A percentile compares a stretch with the other conserved stretches of the same genome.
phyloP scores from a whole-genome alignment of 2,888 invertebrate species.

The Syrista parreyssii region DNA sequence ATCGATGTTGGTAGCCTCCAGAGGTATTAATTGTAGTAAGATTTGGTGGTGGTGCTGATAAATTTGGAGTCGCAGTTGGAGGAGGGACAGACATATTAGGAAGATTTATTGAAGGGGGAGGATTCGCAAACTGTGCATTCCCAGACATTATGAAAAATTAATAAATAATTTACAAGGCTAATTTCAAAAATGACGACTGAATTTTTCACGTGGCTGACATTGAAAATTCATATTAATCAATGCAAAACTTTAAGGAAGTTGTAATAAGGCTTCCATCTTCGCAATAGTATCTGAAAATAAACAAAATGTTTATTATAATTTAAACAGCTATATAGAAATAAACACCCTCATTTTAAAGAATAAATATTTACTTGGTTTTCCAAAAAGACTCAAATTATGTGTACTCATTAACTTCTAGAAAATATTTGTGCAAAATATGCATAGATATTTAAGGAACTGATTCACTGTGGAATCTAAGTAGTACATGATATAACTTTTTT shows the following conservation, averaged over 20 bases:
- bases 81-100: conserved; percentile 67
- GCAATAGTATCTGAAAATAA: conserved; percentile 34
- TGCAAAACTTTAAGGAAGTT: conserved; percentile 15
- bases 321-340: neutral
- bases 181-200: conserved; percentile 28
- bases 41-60: conserved; percentile 63
- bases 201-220: conserved; percentile 24
- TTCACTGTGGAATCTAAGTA: neutral
- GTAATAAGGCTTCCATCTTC: conserved; percentile 28
- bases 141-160: conserved; percentile 48
- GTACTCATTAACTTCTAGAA: neutral
- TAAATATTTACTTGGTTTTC: neutral
- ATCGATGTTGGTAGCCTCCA: conserved; percentile 56
- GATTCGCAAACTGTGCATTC: conserved; percentile 57
- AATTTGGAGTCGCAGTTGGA: conserved; percentile 58
- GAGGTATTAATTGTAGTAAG: conserved; percentile 61
- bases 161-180: conserved; percentile 10
- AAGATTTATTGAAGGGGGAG: conserved; percentile 59
- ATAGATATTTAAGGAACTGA: neutral
- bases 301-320: conserved; percentile 14
- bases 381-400: neutral
- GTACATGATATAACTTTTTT: neutral
- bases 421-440: neutral
- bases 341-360: neutral
- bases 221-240: conserved; percentile 33